Percentiles rank a stretch among this genome's conserved stretches.
phyloP scores from a whole-genome alignment of 2,888 invertebrate genomes.

The Morinoia aosen region DNA sequence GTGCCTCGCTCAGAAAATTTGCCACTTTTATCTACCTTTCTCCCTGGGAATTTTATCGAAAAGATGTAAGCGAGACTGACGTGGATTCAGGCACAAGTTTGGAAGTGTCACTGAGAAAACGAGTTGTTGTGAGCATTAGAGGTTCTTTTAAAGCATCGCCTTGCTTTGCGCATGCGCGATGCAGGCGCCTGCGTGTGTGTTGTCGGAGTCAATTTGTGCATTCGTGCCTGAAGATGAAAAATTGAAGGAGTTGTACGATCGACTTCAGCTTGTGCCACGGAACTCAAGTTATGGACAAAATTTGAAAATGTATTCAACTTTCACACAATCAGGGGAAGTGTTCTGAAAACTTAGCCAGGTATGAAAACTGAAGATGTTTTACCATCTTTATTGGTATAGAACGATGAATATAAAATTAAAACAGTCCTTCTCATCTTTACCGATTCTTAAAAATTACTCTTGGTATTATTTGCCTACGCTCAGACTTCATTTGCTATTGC shows the following conservation, averaged over 20 bases:
- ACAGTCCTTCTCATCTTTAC: too few species aligned
- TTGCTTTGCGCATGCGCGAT: neutral
- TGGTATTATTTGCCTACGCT: too few species aligned
- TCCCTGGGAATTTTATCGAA: neutral
- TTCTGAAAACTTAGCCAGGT: neutral
- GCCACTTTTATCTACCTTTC: neutral
- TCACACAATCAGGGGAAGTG: neutral
- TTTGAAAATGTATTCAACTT: too few species aligned
- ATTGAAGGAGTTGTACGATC: neutral
- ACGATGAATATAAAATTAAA: too few species aligned
- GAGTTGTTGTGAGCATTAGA: neutral
- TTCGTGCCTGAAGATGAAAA: neutral
- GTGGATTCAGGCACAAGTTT: neutral
- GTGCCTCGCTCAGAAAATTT: neutral
- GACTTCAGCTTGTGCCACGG: neutral
- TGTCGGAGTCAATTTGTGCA: neutral
- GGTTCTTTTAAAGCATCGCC: neutral
- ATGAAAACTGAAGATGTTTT: neutral
- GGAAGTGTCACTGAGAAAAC: neutral
- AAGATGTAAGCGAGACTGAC: conserved; percentile 10
- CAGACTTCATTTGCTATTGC: too few species aligned
- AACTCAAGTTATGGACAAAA: neutral
- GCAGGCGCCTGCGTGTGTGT: neutral
- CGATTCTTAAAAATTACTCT: too few species aligned
- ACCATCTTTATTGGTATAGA: neutral